Conservation (phyloP, 1,140 invertebrate species). For the Brachionus manjavacas region DNA sequence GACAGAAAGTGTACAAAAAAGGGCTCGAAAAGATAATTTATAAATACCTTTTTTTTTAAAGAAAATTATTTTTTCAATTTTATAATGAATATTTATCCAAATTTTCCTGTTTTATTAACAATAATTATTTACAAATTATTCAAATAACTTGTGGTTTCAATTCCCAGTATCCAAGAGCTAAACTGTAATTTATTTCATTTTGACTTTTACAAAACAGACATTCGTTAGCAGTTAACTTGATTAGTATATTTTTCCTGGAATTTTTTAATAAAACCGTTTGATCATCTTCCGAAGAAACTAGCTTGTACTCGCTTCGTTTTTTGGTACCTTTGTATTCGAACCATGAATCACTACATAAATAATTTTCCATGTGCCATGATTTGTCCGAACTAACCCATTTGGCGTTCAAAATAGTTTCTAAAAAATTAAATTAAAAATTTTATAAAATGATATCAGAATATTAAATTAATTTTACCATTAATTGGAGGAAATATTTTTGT, state of each 20-base stretch:
- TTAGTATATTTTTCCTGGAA: background rate
- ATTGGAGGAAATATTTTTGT: conserved; percentile 9
- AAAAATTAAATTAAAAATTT: too few relatives aligned
- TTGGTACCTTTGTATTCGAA: background rate
- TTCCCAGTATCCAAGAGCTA: background rate
- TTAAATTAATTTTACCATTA: background rate
- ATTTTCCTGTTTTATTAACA: too few relatives aligned
- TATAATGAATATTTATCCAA: too few relatives aligned
- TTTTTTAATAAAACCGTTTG: background rate
- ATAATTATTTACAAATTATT: background rate
- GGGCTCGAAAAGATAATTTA: too few relatives aligned
- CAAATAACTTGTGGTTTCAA: background rate
- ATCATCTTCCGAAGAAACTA: background rate
- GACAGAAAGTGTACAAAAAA: too few relatives aligned
- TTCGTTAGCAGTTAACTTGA: background rate
- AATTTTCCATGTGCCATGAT: background rate
- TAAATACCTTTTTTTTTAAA: too few relatives aligned
- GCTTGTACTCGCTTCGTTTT: background rate
- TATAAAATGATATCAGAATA: too few relatives aligned
- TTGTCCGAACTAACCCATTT: background rate
- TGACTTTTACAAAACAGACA: background rate
- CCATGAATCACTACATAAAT: conserved; percentile 2
- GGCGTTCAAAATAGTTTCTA: background rate
- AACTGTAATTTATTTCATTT: background rate
- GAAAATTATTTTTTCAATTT: too few relatives aligned